Evolutionary conservation across 2,888 invertebrate species (phyloP).

Genomic region (Drosophila barbarae): DNA sequence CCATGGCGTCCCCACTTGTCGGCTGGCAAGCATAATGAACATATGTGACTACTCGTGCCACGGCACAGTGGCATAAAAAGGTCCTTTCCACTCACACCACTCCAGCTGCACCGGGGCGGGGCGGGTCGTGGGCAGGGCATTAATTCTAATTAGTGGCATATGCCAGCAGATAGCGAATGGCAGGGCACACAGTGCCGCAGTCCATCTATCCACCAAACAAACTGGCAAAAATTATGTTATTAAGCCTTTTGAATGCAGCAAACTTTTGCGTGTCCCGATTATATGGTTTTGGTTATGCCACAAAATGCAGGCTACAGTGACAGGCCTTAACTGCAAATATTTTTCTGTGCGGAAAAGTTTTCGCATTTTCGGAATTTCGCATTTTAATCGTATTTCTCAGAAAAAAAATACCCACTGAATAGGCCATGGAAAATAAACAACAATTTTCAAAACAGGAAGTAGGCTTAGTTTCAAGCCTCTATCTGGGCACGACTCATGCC

Average conservation of each 20-base stretch:
- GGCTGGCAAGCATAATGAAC: slow-evolving; percentile 67
- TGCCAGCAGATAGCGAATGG: slow-evolving; percentile 38
- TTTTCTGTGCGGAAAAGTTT: neutral
- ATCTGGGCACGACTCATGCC: neutral
- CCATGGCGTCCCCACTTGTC: slow-evolving; percentile 46
- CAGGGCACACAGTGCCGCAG: slow-evolving; percentile 8
- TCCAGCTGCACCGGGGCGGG: slow-evolving; percentile 26
- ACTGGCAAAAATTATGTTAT: slow-evolving; percentile 58
- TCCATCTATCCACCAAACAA: slow-evolving; percentile 16
- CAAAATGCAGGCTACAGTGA: neutral
- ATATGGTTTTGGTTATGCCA: slow-evolving; percentile 10
- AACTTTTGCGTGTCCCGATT: slow-evolving; percentile 54
- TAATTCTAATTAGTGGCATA: slow-evolving; percentile 70
- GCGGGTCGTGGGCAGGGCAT: slow-evolving; percentile 41
- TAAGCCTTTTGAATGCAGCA: slow-evolving; percentile 64
- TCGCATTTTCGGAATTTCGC: neutral
- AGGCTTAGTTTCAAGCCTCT: neutral
- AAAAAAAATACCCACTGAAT: neutral
- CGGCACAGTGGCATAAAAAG: slow-evolving; percentile 71
- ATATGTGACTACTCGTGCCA: slow-evolving; percentile 46
- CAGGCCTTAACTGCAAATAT: neutral
- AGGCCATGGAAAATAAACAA: neutral
- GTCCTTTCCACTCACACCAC: slow-evolving; percentile 45
- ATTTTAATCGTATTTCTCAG: neutral
- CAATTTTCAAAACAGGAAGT: neutral